Evolutionary conservation across 1,140 invertebrate species (phyloP), one percentile per base, ranked within the genome.

Genomic region (Meloidogyne exigua): DNA sequence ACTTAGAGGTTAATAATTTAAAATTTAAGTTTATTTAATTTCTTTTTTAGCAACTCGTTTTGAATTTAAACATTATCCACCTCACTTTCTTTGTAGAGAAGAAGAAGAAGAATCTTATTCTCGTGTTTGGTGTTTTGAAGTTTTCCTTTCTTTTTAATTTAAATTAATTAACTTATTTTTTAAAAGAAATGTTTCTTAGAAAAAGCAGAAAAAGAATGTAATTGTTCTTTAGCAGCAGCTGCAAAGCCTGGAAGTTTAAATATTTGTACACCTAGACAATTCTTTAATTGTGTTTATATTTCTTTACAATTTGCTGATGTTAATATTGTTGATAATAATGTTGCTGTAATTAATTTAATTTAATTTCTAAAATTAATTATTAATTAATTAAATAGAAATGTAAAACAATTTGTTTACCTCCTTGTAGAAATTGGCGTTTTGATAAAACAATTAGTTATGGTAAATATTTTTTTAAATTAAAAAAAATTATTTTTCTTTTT

Each of bases 1-100:
- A 12, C 49, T 84, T n/a, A 76, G 75, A 0, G 49, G 49, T 57
- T 9, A 57, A n/a, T 57, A 57, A 7, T 57, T 57, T n/a, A n/a
- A 57, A 57, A 18, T 49, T n/a, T n/a, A n/a, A 9, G 0, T 57
- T 57, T 57, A 57, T n/a, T n/a, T n/a, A 15, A n/a, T n/a, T 57
- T 57, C n/a, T n/a, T 57, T 57, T n/a, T 57, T n/a, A 57, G 83
- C 82, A 28, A 84, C 83, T 18, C 64, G 75, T n/a, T 84, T 85
- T 72, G 84, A 84, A 44, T 84, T 84, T 63, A 84, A 82, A 72
- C 79, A 84, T 64, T 83, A 84, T 76, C 83, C 83, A 28, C 83
- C 83, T 2, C 44, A 79, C 13, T 84, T 83, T 65, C 74, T 75
- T 26, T 84, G 83, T 63, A 65, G 72, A 39, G 72, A 84, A 39